Conservation (phyloP, 2,888 invertebrate species). For the Seira musarum region DNA sequence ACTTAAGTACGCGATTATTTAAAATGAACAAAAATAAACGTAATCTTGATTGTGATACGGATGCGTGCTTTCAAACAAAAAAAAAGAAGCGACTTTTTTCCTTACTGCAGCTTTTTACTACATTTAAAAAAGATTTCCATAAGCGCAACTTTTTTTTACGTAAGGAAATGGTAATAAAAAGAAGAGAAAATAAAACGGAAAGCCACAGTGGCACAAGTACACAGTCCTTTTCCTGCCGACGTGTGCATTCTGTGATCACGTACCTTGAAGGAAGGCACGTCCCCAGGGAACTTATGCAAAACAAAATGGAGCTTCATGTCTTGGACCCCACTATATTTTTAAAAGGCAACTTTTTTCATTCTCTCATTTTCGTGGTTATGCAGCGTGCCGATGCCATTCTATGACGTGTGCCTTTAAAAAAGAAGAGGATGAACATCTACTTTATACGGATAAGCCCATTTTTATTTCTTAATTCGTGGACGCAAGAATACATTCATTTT, state of each 20-base stretch:
- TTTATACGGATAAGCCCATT: neutral
- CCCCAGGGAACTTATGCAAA: slow-evolving; percentile 50
- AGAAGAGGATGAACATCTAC: slow-evolving; percentile 11
- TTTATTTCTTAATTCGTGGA: slow-evolving; percentile 36
- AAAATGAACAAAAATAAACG: slow-evolving; percentile 15
- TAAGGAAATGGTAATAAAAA: neutral
- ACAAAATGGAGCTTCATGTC: slow-evolving; percentile 41
- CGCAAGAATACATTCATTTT: neutral
- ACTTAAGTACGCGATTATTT: slow-evolving; percentile 17
- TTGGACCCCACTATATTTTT: neutral
- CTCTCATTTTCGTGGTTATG: slow-evolving; percentile 12
- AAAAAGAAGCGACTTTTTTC: neutral
- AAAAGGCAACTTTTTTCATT: slow-evolving; percentile 10
- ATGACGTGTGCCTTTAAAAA: neutral
- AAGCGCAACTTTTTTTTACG: neutral
- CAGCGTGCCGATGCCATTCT: neutral
- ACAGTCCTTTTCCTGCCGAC: slow-evolving; percentile 22
- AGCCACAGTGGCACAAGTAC: slow-evolving; percentile 6
- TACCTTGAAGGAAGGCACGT: slow-evolving; percentile 51
- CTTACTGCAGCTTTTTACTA: slow-evolving; percentile 13
- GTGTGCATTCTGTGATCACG: slow-evolving; percentile 44
- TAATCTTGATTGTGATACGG: slow-evolving; percentile 7
- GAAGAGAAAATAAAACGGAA: neutral
- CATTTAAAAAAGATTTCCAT: neutral
- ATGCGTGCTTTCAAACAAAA: slow-evolving; percentile 13